Conservation (phyloP, 2,797 vertebrate genomes). For the Hephaestus fuliginosus region DNA sequence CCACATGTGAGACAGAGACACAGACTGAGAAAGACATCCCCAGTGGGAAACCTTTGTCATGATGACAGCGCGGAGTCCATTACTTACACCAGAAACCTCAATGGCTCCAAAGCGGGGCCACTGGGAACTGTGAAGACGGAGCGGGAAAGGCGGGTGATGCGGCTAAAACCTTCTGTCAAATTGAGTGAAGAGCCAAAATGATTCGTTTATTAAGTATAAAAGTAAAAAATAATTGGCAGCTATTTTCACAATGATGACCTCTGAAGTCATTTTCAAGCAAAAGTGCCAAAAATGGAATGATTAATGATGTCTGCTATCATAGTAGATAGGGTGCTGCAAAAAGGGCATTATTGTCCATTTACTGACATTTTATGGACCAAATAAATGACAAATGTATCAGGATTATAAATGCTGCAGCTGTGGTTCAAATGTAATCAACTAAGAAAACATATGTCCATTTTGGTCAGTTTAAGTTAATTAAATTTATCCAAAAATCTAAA, state of each 20-base stretch:
- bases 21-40: slow-evolving; percentile 45
- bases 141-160: neutral
- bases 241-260: neutral
- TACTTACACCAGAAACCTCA: slow-evolving; percentile 36
- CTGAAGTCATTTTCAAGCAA: neutral
- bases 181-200: neutral
- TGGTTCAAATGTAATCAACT: no score
- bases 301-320: no score
- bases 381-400: neutral
- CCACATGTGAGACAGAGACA: slow-evolving; percentile 66
- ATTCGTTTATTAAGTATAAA: neutral
- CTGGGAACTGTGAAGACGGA: slow-evolving; percentile 9
- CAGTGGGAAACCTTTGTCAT: slow-evolving; percentile 32
- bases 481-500: no score
- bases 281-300: neutral
- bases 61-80: slow-evolving; percentile 47
- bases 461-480: no score
- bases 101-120: neutral
- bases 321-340: no score
- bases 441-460: no score
- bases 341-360: neutral
- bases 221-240: no score
- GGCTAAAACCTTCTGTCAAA: neutral
- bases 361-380: neutral
- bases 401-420: no score